Base-by-base conservation (phyloP, 64 coral and sea anemone genomes). In the Montipora capricornis region DNA sequence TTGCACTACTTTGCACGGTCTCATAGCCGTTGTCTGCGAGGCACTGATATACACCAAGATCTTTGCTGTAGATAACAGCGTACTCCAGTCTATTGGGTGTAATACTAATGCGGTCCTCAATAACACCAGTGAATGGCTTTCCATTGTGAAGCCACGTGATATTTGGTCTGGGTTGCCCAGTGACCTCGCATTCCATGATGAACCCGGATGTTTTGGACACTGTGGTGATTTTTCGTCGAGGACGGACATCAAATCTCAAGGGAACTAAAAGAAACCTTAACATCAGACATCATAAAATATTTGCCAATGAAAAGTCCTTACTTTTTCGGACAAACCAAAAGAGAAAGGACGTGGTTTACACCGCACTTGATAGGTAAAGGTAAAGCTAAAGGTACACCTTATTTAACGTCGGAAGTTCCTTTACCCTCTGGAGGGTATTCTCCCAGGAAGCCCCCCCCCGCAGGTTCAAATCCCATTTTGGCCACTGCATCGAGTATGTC, bases 131-230 rank as follows among this genome's bases (percentile, higher is more conserved):
- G 10, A 87, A 82, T 73, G 66, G 15, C 29, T 94, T 75, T 4
- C 82, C 89, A 80, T 97, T 97, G 46, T 64, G 85, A 69, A 95
- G 91, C 96, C 96, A 97, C 68, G 96, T 97, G 89, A 97, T 90
- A 19, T 92, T 95, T 12, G 96, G 93, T 47, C 75, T 87, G 14
- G 96, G 96, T 68, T 95, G 83, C 1, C 96, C 96, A 5, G 81
- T 82, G 15, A 92, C 96, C 5, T 95, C 79, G 58, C 96, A 97
- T 11, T 92, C 90, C 83, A 97, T 85, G 5, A n/a, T 59, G 17
- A 48, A 71, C 6, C 81, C 73, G 1, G 24, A 29, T 6, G 84
- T 81, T 13, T 61, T 79, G 20, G 89, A 79, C 10, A 95, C 80
- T 9, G 69, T 22, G 10, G 87, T 84, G 1, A 87, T 84, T 75